A percentile compares a stretch with the other conserved stretches of the same genome.
phyloP scores from a whole-genome alignment of 2,113 vertebrate genomes.

The Mystacornis crossleyi region DNA sequence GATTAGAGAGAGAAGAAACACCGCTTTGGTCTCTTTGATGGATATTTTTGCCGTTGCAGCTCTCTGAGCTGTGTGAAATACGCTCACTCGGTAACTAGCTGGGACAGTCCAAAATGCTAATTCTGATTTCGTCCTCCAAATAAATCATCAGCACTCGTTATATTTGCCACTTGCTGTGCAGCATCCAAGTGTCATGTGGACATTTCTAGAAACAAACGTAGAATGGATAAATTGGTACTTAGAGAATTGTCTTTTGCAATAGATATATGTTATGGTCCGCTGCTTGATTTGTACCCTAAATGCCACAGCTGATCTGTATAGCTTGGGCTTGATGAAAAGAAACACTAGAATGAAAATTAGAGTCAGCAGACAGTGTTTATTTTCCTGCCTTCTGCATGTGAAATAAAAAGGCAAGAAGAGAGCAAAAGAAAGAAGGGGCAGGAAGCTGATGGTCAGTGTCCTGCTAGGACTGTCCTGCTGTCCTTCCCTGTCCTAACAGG shows the following conservation, averaged over 20 bases:
- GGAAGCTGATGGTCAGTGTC: background rate
- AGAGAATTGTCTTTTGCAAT: conserved; percentile 6
- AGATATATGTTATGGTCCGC: background rate
- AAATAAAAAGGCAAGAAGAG: background rate
- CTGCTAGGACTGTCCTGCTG: background rate
- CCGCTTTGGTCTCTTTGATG: background rate
- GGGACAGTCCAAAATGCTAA: conserved; percentile 25
- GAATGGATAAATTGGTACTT: conserved; percentile 7
- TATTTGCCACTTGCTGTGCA: background rate
- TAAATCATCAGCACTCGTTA: conserved; percentile 34
- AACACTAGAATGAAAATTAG: background rate
- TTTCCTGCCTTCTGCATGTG: background rate
- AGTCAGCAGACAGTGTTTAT: background rate
- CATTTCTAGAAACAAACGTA: background rate
- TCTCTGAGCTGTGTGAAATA: background rate
- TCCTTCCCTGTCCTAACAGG: background rate
- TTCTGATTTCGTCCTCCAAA: conserved; percentile 14
- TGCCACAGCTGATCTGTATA: background rate
- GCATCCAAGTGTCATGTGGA: background rate
- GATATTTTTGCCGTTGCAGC: background rate
- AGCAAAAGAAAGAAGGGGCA: background rate
- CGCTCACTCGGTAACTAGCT: fast-evolving
- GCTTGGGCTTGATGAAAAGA: background rate
- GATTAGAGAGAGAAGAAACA: background rate
- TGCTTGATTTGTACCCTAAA: conserved; percentile 32